Evolutionary conservation across 1,140 invertebrate genomes (phyloP).

Genomic region (Sarcophaga peregrina): DNA sequence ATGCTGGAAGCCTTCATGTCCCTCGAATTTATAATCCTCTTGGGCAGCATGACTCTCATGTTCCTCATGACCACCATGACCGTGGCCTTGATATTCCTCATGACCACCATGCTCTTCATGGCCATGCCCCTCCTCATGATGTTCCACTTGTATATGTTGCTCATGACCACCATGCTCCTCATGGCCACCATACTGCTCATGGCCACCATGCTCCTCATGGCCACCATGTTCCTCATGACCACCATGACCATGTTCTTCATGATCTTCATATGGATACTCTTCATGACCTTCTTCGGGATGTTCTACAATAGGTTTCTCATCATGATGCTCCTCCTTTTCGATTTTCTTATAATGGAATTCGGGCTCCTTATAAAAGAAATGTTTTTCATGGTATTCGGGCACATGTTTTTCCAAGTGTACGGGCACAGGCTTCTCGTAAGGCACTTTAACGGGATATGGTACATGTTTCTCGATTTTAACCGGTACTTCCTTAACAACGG

Average conservation of each 20-base stretch:
- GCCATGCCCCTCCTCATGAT: neutral
- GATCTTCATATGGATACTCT: constrained; percentile 51
- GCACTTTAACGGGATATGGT: constrained; percentile 71
- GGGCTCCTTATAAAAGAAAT: constrained; percentile 61
- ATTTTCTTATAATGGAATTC: constrained; percentile 62
- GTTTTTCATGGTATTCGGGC: constrained; percentile 61
- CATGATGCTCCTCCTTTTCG: constrained; percentile 59
- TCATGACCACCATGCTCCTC: constrained; percentile 45
- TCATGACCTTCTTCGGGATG: constrained; percentile 45
- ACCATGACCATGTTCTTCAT: constrained; percentile 49
- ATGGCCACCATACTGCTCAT: constrained; percentile 46
- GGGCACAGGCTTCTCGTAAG: constrained; percentile 68
- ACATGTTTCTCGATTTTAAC: constrained; percentile 70
- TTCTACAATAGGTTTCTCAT: constrained; percentile 45
- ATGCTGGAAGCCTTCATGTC: neutral
- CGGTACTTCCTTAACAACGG: constrained; percentile 67
- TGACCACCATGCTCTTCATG: constrained; percentile 38
- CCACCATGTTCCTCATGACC: constrained; percentile 39
- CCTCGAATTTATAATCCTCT: neutral
- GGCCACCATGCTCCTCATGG: constrained; percentile 16
- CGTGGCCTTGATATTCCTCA: constrained; percentile 50
- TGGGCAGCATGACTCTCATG: constrained; percentile 44
- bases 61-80: constrained; percentile 42
- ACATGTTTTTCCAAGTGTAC: constrained; percentile 66
- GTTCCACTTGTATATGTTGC: constrained; percentile 44